phyloP scores from a whole-genome alignment of 2,113 vertebrate genomes.

The Pygathrix nemaeus region DNA sequence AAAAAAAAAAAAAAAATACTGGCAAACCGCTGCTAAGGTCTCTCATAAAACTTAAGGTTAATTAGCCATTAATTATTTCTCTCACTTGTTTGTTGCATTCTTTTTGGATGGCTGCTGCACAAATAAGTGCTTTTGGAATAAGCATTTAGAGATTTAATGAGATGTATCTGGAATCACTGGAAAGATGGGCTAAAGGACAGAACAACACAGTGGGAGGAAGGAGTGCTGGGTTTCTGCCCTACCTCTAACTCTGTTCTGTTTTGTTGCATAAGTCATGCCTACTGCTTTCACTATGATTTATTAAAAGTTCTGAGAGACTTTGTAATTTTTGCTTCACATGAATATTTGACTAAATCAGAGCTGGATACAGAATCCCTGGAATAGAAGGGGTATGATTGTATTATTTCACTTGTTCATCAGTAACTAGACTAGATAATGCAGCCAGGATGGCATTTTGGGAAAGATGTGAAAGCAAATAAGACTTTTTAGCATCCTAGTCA shows the following conservation, averaged over 20 bases:
- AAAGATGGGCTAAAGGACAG: neutral
- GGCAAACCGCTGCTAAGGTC: neutral
- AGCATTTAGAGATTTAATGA: neutral
- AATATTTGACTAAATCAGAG: neutral
- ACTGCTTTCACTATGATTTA: neutral
- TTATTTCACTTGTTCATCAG: neutral
- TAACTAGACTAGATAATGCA: neutral
- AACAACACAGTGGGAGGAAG: neutral
- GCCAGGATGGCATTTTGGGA: neutral
- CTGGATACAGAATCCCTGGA: neutral
- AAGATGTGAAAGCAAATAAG: neutral
- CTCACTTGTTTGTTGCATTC: constrained; percentile 14
- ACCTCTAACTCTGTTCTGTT: neutral
- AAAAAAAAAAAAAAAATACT: neutral
- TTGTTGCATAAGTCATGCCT: neutral
- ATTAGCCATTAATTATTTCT: neutral
- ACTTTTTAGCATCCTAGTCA: neutral
- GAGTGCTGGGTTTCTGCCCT: neutral
- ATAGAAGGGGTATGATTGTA: neutral
- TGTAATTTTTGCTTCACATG: neutral
- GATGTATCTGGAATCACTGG: neutral
- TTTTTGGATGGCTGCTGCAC: neutral
- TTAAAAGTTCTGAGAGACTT: neutral
- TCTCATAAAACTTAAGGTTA: neutral
- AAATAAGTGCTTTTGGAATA: neutral